phyloP scores from a whole-genome alignment of 2,113 vertebrate species.

The Eptatretus burgeri region DNA sequence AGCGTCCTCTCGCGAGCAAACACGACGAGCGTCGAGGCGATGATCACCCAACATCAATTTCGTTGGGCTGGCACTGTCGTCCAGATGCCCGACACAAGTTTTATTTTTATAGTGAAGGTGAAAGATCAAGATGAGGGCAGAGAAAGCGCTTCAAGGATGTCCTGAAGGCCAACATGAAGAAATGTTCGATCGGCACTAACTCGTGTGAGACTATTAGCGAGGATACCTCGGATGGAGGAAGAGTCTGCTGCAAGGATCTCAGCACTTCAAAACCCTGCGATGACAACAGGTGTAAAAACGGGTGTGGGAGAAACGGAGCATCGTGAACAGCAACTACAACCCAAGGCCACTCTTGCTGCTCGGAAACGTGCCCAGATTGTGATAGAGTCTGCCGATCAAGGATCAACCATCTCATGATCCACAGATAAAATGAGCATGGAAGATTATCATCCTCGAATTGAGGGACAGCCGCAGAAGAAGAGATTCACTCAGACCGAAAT shows the following conservation, averaged over 20 bases:
- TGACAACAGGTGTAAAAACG: too few species aligned
- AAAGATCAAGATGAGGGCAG: not conserved
- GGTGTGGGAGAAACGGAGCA: too few species aligned
- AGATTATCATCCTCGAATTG: too few species aligned
- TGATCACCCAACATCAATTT: constrained; percentile 1
- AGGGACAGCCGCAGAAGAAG: too few species aligned
- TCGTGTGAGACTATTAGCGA: not conserved
- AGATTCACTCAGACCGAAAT: too few species aligned
- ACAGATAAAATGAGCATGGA: too few species aligned
- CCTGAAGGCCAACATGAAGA: constrained; percentile 2
- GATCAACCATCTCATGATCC: too few species aligned
- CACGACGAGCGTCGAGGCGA: not conserved
- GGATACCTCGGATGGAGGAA: constrained; percentile 2
- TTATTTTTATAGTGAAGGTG: not conserved
- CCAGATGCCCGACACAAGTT: not conserved
- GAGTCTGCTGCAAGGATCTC: too few species aligned
- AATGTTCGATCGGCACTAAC: not conserved
- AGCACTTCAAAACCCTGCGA: not conserved
- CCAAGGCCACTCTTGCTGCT: too few species aligned
- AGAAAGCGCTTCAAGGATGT: constrained; percentile 5
- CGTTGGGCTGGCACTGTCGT: not conserved
- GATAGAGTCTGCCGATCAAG: too few species aligned
- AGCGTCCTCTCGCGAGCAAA: constrained; percentile 3
- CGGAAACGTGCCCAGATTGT: too few species aligned
- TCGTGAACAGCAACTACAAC: too few species aligned